Evolutionary conservation across 2,888 invertebrate species (phyloP).

Genomic region (Drosophila pegasa): DNA sequence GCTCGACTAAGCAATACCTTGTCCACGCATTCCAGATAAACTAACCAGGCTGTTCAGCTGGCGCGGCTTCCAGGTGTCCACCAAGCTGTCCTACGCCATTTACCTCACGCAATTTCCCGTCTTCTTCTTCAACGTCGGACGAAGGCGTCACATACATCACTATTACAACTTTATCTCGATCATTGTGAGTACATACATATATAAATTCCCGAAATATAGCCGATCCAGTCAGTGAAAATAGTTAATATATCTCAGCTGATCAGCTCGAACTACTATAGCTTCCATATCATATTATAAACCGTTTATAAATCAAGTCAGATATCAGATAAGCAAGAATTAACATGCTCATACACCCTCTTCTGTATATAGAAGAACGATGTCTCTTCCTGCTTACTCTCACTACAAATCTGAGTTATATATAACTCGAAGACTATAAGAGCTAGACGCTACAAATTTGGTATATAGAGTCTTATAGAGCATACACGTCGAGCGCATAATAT

Average conservation of each 20-base stretch:
- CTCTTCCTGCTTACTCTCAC: too few species aligned
- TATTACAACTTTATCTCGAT: constrained; percentile 87
- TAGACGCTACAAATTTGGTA: neutral
- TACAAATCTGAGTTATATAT: neutral
- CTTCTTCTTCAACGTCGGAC: constrained; percentile 89
- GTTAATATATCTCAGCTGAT: neutral
- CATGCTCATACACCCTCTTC: too few species aligned
- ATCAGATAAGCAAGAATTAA: too few species aligned
- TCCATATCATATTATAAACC: neutral
- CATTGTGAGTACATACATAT: constrained; percentile 85
- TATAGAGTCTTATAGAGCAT: neutral
- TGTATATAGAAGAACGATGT: too few species aligned
- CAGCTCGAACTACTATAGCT: neutral
- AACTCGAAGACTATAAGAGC: neutral
- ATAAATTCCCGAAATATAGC: neutral
- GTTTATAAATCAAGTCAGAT: too few species aligned
- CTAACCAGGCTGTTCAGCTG: constrained; percentile 86
- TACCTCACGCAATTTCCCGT: constrained; percentile 90
- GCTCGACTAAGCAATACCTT: neutral
- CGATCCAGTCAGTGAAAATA: neutral
- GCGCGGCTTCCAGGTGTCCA: constrained; percentile 88
- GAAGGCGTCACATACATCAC: constrained; percentile 86
- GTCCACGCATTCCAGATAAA: constrained; percentile 85
- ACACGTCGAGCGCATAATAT: too few species aligned
- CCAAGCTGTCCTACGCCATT: constrained; percentile 89